phyloP scores from a whole-genome alignment of 2,888 invertebrate genomes.

The Pristionchus mayeri region DNA sequence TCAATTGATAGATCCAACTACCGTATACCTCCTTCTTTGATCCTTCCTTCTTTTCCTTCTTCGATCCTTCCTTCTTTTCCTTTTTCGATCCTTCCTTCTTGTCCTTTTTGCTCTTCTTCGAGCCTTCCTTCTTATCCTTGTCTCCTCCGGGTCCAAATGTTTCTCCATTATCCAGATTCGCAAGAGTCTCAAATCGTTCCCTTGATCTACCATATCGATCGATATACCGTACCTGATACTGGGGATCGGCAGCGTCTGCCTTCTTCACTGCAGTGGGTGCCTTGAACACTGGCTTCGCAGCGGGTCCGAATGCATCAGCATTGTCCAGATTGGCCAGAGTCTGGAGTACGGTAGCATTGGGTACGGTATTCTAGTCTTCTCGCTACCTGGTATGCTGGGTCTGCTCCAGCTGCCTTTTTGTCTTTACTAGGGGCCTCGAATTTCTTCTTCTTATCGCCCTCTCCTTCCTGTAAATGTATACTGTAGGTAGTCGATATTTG shows the following conservation, averaged over 20 bases:
- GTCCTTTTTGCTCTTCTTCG: slow-evolving; percentile 1
- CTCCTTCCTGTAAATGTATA: neutral
- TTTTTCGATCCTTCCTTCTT: neutral
- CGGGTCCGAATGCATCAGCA: neutral
- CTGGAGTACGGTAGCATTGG: neutral
- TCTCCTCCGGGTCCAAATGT: slow-evolving; percentile 25
- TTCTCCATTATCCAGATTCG: slow-evolving; percentile 5
- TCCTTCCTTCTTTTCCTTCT: slow-evolving; percentile 1
- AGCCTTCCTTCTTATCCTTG: slow-evolving; percentile 21
- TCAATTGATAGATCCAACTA: neutral
- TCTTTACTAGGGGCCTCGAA: slow-evolving; percentile 2
- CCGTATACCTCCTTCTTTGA: slow-evolving; percentile 18
- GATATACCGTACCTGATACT: slow-evolving; percentile 33
- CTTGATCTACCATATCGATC: neutral
- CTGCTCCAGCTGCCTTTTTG: slow-evolving; percentile 17
- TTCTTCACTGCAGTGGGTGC: slow-evolving; percentile 12
- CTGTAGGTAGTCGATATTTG: neutral
- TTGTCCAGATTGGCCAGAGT: neutral
- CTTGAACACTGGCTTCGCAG: slow-evolving; percentile 15
- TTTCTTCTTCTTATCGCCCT: slow-evolving; percentile 29
- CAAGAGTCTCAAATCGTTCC: neutral
- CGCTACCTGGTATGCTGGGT: neutral
- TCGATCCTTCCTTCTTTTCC: neutral
- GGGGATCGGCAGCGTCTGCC: slow-evolving; percentile 16
- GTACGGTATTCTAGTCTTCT: neutral